These are phyloP conservation scores for Potorous gilbertii DNA, from an alignment of 2,797 vertebrate species.

Conservation along the genomic window DNA sequence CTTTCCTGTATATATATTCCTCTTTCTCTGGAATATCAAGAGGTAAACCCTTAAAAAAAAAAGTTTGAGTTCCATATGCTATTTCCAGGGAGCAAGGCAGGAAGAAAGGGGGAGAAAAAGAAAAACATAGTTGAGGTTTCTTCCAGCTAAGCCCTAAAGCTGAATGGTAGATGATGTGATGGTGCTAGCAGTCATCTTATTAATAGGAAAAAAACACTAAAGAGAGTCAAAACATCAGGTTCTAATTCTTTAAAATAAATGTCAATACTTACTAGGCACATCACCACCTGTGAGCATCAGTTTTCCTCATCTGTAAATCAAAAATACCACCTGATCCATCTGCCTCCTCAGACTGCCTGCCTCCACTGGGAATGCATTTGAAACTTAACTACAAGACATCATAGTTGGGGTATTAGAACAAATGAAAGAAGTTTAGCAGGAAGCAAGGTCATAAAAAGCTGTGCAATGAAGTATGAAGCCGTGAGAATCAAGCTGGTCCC, in stretches of 20 bases:
- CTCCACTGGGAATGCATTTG: too few species aligned
- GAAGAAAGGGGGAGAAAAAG: background rate
- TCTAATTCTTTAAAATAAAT: background rate
- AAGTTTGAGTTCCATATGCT: background rate
- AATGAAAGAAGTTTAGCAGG: too few species aligned
- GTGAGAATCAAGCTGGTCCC: too few species aligned
- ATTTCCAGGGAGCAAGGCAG: background rate
- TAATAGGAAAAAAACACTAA: background rate
- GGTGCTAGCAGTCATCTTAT: background rate
- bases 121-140: background rate
- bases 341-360: too few species aligned
- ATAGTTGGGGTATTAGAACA: too few species aligned
- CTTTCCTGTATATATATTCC: too few species aligned
- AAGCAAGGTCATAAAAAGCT: too few species aligned
- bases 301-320: background rate
- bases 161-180: background rate
- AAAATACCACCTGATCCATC: too few species aligned
- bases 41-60: too few species aligned
- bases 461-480: too few species aligned
- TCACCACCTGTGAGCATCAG: background rate
- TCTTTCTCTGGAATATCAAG: too few species aligned
- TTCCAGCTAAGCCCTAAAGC: background rate
- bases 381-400: too few species aligned
- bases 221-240: background rate
- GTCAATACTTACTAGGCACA: background rate